Percentiles rank a stretch among this genome's conserved stretches.
Conservation (phyloP, 1,140 invertebrate genomes). For the Drosophila teissieri region DNA sequence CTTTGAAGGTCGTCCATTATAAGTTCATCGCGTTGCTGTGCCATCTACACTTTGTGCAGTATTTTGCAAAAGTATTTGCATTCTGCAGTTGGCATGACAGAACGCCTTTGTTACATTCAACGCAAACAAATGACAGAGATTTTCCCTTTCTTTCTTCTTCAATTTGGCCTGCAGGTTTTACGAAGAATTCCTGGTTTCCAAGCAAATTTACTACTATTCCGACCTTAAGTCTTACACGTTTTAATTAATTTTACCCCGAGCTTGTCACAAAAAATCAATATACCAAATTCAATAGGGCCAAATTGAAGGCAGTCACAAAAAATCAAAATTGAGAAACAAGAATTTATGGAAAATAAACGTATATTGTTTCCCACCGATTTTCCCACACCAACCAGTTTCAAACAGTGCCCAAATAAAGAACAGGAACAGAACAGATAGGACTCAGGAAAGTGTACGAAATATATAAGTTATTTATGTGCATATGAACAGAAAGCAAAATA, state of each 20-base stretch:
- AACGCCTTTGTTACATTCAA: constrained; percentile 46
- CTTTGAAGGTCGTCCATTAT: neutral
- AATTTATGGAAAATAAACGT: constrained; percentile 42
- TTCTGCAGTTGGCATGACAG: constrained; percentile 51
- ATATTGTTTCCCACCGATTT: constrained; percentile 9
- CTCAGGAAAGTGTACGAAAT: constrained; percentile 62
- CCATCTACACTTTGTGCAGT: constrained; percentile 15
- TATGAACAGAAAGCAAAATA: constrained; percentile 73
- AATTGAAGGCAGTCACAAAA: constrained; percentile 34
- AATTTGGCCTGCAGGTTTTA: constrained; percentile 1
- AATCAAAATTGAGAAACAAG: constrained; percentile 1
- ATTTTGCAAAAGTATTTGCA: constrained; percentile 42
- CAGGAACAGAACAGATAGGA: constrained; percentile 31
- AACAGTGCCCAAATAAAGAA: constrained; percentile 28
- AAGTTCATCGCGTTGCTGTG: neutral
- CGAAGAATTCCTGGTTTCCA: constrained; percentile 6
- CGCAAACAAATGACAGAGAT: constrained; percentile 35
- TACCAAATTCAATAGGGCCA: constrained; percentile 40
- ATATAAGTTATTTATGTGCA: constrained; percentile 75
- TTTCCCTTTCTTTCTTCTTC: neutral
- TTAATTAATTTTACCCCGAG: constrained; percentile 19
- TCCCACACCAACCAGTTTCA: neutral
- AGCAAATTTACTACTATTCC: neutral
- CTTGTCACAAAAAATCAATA: constrained; percentile 40
- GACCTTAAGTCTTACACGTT: constrained; percentile 1